A percentile compares a stretch with the other conserved stretches of the same genome.
These are phyloP conservation scores for Acrossocheilus wenchowensis DNA, from an alignment of 2,797 vertebrate genomes.

Conservation along the genomic window DNA sequence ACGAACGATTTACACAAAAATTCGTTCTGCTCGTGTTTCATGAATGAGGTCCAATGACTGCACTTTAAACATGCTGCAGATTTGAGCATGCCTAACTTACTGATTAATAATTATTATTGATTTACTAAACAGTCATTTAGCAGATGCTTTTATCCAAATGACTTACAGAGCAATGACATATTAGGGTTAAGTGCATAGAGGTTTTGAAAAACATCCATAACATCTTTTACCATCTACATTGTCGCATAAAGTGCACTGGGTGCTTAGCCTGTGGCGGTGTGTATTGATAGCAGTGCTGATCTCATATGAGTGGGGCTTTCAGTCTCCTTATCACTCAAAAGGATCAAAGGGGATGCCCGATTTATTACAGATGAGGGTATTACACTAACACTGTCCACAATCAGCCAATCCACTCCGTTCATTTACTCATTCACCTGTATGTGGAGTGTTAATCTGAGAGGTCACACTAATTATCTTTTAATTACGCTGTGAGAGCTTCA, in stretches of 20 bases:
- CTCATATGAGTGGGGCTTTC: neutral
- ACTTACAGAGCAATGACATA: neutral
- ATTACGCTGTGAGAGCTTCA: neutral
- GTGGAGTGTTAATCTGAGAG: neutral
- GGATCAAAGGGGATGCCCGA: neutral
- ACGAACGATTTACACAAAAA: no score
- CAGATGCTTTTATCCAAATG: neutral
- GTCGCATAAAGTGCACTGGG: neutral
- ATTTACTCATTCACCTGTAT: neutral
- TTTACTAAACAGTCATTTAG: neutral
- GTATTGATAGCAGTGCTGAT: neutral
- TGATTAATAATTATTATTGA: neutral
- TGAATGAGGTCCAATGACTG: no score
- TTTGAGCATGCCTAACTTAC: neutral
- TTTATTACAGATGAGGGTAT: conserved; percentile 6
- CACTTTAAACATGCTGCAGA: neutral
- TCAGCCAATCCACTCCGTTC: neutral
- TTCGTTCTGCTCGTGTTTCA: no score
- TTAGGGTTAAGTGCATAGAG: neutral
- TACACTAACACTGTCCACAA: neutral
- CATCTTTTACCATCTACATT: neutral
- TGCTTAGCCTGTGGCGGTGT: neutral
- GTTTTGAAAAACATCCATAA: neutral
- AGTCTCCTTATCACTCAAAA: neutral
- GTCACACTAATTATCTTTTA: neutral